Base-by-base conservation (phyloP, 2,888 invertebrate species). In the Euspilapteryx auroguttella region DNA sequence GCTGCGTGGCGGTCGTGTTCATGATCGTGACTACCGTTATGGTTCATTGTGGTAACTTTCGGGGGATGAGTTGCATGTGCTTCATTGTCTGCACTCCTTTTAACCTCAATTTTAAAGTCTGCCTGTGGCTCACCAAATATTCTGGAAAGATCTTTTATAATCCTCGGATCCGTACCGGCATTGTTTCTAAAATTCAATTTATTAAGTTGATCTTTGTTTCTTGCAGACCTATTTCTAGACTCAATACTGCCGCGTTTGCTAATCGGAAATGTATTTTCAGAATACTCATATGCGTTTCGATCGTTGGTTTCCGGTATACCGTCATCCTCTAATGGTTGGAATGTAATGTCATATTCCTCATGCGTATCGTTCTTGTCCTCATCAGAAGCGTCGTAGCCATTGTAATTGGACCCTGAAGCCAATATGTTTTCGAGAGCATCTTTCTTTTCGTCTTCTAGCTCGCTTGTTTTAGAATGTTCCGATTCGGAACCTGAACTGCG, bases 81-180 rank as follows among this genome's bases (percentile, higher is more conserved):
- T 27, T 36, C 43, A 33, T 58, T 61, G 8, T 78, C 62, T 38
- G 63, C 64, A 34, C 65, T 75, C 24, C 82, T 61, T 45, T 82
- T 82, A 12, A 80, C 81, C 17, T 69, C 73, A 17, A 66, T 75
- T 41, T 79, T 79, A 10, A 69, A 53, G 12, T 49, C 40, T 1
- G 14, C 8, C 27, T 55, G 58, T n/a, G 65, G 47, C 25, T 69
- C 59, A 6, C 80, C 81, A 46, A 87, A 87, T 33, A 87, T 79
- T 46, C 80, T 81, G 23, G 82, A 83, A 23, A 87, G 54, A 42
- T 87, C 87, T 48, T 82, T 79, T 14, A 82, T 80, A 8, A 87
- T 81, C 50, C 81, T 82, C 2, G 87, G 86, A 46, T 87, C 86
- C 2, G 85, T 86, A 27, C 81, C 80, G 1, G 71, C 48, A 29